Conservation (phyloP, 2,888 invertebrate genomes). For the Sturmia bella region DNA sequence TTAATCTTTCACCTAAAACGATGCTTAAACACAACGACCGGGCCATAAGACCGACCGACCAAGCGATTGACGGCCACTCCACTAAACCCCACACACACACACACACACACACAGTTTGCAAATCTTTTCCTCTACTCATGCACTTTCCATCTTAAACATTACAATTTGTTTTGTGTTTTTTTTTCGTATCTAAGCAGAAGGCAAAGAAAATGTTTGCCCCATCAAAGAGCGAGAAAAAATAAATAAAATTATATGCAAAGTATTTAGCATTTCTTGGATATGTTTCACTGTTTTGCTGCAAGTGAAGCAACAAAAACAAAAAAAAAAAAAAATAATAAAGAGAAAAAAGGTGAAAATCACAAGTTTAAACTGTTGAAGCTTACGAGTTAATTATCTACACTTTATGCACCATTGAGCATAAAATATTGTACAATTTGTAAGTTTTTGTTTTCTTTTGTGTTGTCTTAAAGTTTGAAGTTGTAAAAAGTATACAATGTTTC, state of each 20-base stretch:
- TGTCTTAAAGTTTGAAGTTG: constrained; percentile 1
- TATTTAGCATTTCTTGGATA: constrained; percentile 43
- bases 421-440: constrained; percentile 42
- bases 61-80: too few species aligned
- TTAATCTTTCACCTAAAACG: constrained; percentile 66
- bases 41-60: not conserved
- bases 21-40: constrained; percentile 51
- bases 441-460: not conserved
- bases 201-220: constrained; percentile 8
- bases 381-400: constrained; percentile 62
- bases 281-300: not conserved
- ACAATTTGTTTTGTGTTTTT: constrained; percentile 17
- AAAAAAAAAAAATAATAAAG: too few species aligned
- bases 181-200: not conserved
- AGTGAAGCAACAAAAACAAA: not conserved
- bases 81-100: not conserved
- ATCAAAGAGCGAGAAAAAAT: constrained; percentile 1
- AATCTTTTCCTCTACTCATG: constrained; percentile 1
- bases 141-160: constrained; percentile 31
- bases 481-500: constrained; percentile 29
- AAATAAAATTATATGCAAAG: constrained; percentile 43
- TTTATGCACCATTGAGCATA: constrained; percentile 62
- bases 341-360: constrained; percentile 60
- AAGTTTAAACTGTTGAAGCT: constrained; percentile 58
- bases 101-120: not conserved